phyloP scores from a whole-genome alignment of 2,113 vertebrate genomes.

The Tachysurus fulvidraco region DNA sequence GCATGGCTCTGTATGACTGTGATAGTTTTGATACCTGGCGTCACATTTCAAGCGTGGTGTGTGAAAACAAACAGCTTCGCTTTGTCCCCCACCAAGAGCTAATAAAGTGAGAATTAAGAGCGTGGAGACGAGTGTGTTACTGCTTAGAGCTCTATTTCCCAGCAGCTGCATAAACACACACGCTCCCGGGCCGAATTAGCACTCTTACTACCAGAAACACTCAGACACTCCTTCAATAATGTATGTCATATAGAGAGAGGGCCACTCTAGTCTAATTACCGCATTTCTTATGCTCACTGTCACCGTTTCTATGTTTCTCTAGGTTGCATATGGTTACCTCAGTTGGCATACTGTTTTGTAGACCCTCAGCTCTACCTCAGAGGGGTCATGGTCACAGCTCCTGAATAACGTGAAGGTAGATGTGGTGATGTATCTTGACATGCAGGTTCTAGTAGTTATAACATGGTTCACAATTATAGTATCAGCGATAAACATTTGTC shows the following conservation, averaged over 20 bases:
- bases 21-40: slow-evolving; percentile 3
- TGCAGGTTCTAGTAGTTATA: neutral
- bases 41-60: slow-evolving; percentile 2
- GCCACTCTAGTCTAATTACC: neutral
- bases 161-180: slow-evolving; percentile 32
- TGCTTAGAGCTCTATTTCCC: neutral
- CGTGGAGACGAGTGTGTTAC: slow-evolving; percentile 1
- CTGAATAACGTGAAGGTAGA: neutral
- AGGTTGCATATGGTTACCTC: no score
- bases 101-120: slow-evolving; percentile 33
- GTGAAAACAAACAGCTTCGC: slow-evolving; percentile 1
- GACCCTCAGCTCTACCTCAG: neutral
- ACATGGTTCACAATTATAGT: neutral
- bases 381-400: neutral
- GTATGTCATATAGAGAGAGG: neutral
- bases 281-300: neutral
- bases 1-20: neutral
- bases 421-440: neutral
- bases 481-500: neutral
- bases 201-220: neutral
- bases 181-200: neutral
- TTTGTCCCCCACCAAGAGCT: slow-evolving; percentile 11
- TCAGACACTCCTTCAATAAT: slow-evolving; percentile 12
- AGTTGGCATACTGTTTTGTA: no score
- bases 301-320: neutral